Evolutionary conservation across 2,888 invertebrate genomes (phyloP), one percentile per base, ranked within the genome.

Genomic region (Hypomecis punctinalis): DNA sequence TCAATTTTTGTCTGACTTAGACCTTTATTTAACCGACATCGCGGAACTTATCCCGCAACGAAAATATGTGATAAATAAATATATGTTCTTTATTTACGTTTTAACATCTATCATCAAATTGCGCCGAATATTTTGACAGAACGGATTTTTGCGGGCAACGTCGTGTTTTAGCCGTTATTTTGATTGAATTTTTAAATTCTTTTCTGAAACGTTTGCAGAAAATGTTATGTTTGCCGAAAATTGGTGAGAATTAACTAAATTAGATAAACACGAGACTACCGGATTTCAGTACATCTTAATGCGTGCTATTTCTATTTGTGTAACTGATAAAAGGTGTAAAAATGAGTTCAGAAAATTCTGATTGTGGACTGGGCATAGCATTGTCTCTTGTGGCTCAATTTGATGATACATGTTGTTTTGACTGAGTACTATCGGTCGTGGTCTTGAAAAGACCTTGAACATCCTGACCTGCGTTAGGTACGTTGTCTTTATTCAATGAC

Each of bases 321-420:
- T 66, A 66, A 37, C 7, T 6, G 48, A 5, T 63, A 37, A 60
- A 59, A 65, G 36, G 69, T 11, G 60, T n/a, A 49, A 81, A 48
- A 73, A 93, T 93, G 93, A 90, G 88, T 86, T 76, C 91, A 46
- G 90, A 88, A 72, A 89, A 84, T 74, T 90, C 90, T 0, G 91
- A 91, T 77, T 81, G 81, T n/a, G 86, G 88, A 9, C 75, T 83
- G 55, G 81, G 83, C 71, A 80, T 90, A 43, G 79, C 88, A 62
- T 87, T 96, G 57, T 96, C 96, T 3, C 85, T 95, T 63, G 91
- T 96, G 68, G 96, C 96, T 13, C 95, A 94, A 76, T 95, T 95
- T 82, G 96, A 96, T 82, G 96, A 96, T 86, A 89, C 96, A 73
- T 94, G 95, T 79, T 94, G 96, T 70, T 94, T 95, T 76, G 94